These are phyloP conservation scores for Orycteropus afer DNA, from an alignment of 2,113 vertebrate genomes.

Conservation along the genomic window DNA sequence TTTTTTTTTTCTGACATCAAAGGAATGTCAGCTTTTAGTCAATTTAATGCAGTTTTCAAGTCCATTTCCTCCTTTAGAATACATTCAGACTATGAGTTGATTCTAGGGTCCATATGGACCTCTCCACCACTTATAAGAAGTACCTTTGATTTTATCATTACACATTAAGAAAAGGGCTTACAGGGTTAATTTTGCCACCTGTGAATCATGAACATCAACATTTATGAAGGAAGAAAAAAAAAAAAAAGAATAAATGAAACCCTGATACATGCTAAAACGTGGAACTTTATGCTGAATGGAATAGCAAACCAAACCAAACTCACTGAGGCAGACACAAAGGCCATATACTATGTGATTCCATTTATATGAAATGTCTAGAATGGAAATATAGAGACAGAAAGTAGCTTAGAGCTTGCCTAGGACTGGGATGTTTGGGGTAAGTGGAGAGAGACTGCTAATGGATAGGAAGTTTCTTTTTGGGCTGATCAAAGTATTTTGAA, in stretches of 20 bases:
- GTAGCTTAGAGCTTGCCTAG: background rate
- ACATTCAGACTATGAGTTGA: conserved; percentile 65
- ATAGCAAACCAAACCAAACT: no score
- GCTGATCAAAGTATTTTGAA: background rate
- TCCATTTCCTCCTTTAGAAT: conserved; percentile 69
- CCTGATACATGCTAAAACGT: background rate
- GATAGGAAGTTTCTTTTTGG: no score
- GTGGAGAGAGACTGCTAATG: background rate
- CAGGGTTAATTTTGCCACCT: conserved; percentile 51
- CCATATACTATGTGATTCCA: background rate
- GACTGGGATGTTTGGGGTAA: background rate
- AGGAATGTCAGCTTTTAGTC: conserved; percentile 42
- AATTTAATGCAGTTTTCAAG: conserved; percentile 45
- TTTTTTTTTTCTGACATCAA: background rate
- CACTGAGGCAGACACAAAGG: background rate
- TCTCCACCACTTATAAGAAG: conserved; percentile 51
- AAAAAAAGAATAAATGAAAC: background rate
- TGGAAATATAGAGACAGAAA: background rate
- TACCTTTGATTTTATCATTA: conserved; percentile 48
- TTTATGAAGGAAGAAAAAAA: conserved; percentile 19
- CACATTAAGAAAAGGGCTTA: conserved; percentile 52
- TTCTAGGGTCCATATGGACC: conserved; percentile 46
- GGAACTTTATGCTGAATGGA: background rate
- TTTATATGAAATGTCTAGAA: background rate
- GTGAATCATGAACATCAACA: conserved; percentile 45